A percentile compares a stretch with the other conserved stretches of the same genome.
These are phyloP conservation scores for Calliopum simillimum DNA, from an alignment of 2,888 invertebrate genomes.

Conservation along the genomic window DNA sequence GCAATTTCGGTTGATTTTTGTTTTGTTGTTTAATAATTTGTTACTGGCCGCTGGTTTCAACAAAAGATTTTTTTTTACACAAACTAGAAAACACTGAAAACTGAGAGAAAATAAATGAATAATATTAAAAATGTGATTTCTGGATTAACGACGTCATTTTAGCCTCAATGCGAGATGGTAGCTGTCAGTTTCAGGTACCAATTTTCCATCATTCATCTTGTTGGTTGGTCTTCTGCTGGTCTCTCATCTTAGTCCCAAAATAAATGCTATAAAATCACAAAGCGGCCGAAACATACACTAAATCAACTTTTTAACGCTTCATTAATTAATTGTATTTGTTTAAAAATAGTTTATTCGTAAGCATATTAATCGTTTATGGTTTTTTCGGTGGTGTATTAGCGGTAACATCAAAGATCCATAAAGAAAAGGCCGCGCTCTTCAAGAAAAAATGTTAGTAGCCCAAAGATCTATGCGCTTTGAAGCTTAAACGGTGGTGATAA, in stretches of 20 bases:
- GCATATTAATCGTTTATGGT: constrained; percentile 40
- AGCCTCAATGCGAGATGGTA: constrained; percentile 4
- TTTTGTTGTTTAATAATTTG: constrained; percentile 1
- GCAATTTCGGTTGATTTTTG: not conserved
- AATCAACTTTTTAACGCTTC: constrained; percentile 47
- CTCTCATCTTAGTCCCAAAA: too few species aligned
- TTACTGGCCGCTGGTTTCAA: constrained; percentile 27
- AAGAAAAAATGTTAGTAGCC: not conserved
- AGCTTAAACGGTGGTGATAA: too few species aligned
- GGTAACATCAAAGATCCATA: constrained; percentile 31
- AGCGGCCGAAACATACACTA: constrained; percentile 39
- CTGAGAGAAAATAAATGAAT: constrained; percentile 20
- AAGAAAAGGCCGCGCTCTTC: constrained; percentile 20
- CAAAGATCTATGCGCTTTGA: not conserved
- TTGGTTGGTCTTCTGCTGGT: constrained; percentile 25
- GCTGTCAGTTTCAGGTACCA: constrained; percentile 26
- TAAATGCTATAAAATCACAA: constrained; percentile 39
- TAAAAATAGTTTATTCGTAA: constrained; percentile 47
- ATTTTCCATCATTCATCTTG: constrained; percentile 44
- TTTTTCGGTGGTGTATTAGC: constrained; percentile 35
- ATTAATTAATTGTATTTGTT: constrained; percentile 54
- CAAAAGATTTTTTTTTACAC: constrained; percentile 21
- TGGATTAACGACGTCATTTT: constrained; percentile 34
- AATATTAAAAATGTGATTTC: constrained; percentile 33
- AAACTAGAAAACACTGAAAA: constrained; percentile 19